phyloP scores from a whole-genome alignment of 2,113 vertebrate genomes.

The Saguinus imperator region DNA sequence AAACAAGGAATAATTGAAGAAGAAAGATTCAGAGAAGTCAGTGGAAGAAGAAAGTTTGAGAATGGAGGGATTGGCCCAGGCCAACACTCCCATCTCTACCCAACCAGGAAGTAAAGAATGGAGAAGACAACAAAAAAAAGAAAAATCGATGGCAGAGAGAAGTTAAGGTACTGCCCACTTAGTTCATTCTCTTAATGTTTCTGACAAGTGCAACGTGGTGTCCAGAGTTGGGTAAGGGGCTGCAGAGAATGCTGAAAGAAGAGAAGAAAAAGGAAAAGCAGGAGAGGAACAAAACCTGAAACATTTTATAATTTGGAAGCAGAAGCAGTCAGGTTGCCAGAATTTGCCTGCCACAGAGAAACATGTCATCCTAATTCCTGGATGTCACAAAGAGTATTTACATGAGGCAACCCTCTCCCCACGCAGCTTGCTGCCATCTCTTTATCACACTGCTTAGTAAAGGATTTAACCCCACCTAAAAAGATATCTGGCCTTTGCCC shows the following conservation, averaged over 20 bases:
- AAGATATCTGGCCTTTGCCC: not conserved
- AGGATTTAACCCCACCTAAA: not conserved
- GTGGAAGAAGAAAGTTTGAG: not conserved
- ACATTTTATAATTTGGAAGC: not conserved
- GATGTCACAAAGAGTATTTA: not conserved
- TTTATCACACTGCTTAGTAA: not conserved
- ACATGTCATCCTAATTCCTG: not conserved
- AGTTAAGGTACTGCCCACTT: not conserved
- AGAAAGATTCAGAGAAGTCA: not conserved
- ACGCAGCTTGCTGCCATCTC: not conserved
- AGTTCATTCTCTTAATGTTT: not conserved
- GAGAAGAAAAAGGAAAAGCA: not conserved
- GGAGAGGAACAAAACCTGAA: not conserved
- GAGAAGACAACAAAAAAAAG: not conserved
- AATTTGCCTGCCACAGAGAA: not conserved
- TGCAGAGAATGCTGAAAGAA: not conserved
- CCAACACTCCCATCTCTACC: not conserved
- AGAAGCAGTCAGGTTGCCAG: not conserved
- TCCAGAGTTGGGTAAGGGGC: not conserved
- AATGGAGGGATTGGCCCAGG: not conserved
- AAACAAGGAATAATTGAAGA: not conserved
- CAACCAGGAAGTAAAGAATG: not conserved
- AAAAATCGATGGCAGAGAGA: not conserved
- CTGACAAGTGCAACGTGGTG: not conserved
- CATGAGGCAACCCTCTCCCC: not conserved